phyloP scores from a whole-genome alignment of 1,140 invertebrate species.

The Babylonia areolata region DNA sequence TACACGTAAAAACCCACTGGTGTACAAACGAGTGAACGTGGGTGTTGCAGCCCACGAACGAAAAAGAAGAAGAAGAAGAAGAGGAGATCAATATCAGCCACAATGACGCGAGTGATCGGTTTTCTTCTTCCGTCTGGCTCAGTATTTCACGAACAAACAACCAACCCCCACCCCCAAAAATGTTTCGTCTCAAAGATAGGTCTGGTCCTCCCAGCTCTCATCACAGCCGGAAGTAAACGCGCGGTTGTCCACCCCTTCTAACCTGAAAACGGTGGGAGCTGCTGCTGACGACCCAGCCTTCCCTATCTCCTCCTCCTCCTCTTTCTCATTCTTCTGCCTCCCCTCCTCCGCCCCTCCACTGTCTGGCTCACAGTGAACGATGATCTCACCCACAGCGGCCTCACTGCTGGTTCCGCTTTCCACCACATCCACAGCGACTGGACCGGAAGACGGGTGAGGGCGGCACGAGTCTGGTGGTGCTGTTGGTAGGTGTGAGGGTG shows the following conservation, averaged over 20 bases:
- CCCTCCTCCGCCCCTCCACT: background rate
- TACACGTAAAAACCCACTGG: too few relatives aligned
- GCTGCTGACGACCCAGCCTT: background rate
- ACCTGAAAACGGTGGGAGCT: background rate
- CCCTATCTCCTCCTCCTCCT: background rate
- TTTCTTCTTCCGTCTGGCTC: too few relatives aligned
- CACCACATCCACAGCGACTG: background rate
- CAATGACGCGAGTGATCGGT: too few relatives aligned
- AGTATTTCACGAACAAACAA: too few relatives aligned
- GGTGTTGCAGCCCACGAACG: too few relatives aligned
- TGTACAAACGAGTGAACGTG: too few relatives aligned
- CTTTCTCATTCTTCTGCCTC: background rate
- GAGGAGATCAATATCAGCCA: too few relatives aligned
- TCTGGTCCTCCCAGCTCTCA: background rate
- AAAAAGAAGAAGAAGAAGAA: too few relatives aligned
- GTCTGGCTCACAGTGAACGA: background rate
- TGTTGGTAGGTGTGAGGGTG: background rate
- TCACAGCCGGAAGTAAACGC: background rate
- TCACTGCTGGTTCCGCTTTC: background rate
- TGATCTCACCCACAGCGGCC: background rate
- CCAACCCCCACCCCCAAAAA: too few relatives aligned
- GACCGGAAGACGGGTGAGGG: background rate
- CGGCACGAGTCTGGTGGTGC: background rate
- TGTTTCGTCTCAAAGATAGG: background rate
- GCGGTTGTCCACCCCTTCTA: constrained; percentile 19